Conservation (phyloP, 2,888 invertebrate species). For the Rhaphigaster nebulosa region DNA sequence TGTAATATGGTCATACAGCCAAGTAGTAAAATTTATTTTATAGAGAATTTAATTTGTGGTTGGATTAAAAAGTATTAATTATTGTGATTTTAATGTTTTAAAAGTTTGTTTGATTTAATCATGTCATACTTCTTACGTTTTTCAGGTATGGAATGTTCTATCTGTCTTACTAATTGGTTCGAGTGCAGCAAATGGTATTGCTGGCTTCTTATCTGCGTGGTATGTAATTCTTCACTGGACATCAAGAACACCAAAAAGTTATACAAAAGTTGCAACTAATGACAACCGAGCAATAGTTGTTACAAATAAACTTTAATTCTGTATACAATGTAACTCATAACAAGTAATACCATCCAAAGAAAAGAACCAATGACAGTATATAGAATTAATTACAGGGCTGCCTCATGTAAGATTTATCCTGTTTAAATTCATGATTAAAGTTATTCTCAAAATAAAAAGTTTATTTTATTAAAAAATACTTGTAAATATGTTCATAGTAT, state of each 20-base stretch:
- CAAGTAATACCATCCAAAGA: constrained; percentile 50
- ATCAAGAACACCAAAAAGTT: constrained; percentile 69
- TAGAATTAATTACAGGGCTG: constrained; percentile 21
- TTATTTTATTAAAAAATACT: constrained; percentile 12
- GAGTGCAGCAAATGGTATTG: constrained; percentile 69
- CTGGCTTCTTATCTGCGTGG: constrained; percentile 69
- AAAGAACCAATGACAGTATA: constrained; percentile 45
- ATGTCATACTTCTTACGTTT: background rate
- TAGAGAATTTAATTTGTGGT: no score
- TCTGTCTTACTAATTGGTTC: constrained; percentile 69
- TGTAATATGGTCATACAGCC: background rate
- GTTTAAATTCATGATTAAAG: background rate
- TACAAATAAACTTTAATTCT: constrained; percentile 61
- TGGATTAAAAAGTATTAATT: background rate
- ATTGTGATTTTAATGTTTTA: background rate
- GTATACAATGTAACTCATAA: background rate
- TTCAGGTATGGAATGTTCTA: constrained; percentile 68
- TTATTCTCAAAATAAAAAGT: constrained; percentile 2
- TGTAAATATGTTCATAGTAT: constrained; percentile 41
- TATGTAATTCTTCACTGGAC: constrained; percentile 71
- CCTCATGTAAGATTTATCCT: constrained; percentile 26
- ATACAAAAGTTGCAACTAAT: constrained; percentile 68
- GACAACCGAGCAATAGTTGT: constrained; percentile 67
- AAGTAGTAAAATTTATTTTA: background rate
- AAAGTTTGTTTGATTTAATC: background rate